These are phyloP conservation scores for Dinomys branickii DNA, from an alignment of 2,113 vertebrate genomes.

Conservation along the genomic window DNA sequence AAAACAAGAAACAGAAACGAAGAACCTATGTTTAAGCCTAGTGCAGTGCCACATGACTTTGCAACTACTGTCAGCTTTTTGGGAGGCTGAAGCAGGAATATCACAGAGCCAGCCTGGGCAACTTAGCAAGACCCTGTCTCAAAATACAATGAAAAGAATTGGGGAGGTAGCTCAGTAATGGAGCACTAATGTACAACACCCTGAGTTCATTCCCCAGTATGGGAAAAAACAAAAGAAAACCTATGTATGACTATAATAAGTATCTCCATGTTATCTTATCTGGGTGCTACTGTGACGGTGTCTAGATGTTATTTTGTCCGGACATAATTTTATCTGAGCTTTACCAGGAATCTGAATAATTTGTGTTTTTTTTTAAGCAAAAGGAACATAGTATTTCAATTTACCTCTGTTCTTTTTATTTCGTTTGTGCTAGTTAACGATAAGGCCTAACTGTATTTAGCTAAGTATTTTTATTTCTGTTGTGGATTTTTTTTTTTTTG, in stretches of 20 bases:
- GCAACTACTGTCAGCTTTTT: neutral
- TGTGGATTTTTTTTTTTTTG: neutral
- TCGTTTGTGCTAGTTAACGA: neutral
- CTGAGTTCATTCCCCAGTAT: neutral
- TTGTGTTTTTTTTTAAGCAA: neutral
- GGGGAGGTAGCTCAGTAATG: neutral
- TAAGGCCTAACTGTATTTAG: neutral
- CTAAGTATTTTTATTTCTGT: neutral
- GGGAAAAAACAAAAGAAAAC: neutral
- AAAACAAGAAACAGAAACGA: neutral
- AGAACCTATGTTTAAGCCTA: neutral
- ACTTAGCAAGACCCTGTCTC: neutral
- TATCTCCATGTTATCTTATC: neutral
- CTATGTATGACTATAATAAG: neutral
- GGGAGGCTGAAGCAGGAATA: neutral
- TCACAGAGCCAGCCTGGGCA: neutral
- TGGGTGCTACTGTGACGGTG: neutral
- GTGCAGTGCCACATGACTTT: neutral
- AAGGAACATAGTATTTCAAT: neutral
- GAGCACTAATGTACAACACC: neutral
- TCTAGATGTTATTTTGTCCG: neutral
- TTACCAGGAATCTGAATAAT: neutral
- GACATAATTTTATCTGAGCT: neutral
- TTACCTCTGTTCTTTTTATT: neutral
- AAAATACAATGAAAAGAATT: neutral